Percentiles rank a stretch among this genome's conserved stretches.
phyloP scores from a whole-genome alignment of 2,888 invertebrate genomes.

The Platycheirus rosarum region DNA sequence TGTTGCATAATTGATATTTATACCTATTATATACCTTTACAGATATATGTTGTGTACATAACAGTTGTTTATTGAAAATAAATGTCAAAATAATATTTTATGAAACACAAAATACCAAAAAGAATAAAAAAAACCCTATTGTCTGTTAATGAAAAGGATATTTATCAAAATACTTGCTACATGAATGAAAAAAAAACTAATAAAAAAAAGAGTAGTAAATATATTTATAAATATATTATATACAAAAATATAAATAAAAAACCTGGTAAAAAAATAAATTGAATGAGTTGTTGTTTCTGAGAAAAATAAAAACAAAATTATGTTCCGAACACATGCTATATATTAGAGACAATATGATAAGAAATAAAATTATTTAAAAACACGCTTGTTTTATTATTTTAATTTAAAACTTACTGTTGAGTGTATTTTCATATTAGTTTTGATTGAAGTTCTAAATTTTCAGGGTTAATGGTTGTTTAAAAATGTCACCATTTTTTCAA shows the following conservation, averaged over 20 bases:
- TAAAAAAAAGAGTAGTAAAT: constrained; percentile 14
- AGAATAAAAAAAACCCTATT: constrained; percentile 10
- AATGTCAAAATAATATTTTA: constrained; percentile 51
- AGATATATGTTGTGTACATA: constrained; percentile 54
- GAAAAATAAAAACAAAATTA: constrained; percentile 25
- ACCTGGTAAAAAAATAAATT: constrained; percentile 22
- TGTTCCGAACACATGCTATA: constrained; percentile 53
- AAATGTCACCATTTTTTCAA: no score
- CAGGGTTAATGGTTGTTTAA: no score
- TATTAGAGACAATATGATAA: constrained; percentile 62
- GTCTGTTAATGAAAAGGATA: constrained; percentile 31
- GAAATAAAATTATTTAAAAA: constrained; percentile 37
- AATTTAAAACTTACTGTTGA: no score
- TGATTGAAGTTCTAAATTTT: no score
- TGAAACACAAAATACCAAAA: constrained; percentile 25
- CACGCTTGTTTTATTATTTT: not conserved
- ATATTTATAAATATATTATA: constrained; percentile 27
- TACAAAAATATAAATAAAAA: not conserved
- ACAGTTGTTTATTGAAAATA: constrained; percentile 30
- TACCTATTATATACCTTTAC: constrained; percentile 19
- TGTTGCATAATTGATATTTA: constrained; percentile 49
- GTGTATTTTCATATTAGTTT: no score
- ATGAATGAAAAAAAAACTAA: constrained; percentile 10
- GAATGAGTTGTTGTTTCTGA: constrained; percentile 19
- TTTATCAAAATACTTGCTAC: constrained; percentile 43